These are phyloP conservation scores for Ginglymostoma cirratum DNA, from an alignment of 2,113 vertebrate genomes.

Conservation along the genomic window DNA sequence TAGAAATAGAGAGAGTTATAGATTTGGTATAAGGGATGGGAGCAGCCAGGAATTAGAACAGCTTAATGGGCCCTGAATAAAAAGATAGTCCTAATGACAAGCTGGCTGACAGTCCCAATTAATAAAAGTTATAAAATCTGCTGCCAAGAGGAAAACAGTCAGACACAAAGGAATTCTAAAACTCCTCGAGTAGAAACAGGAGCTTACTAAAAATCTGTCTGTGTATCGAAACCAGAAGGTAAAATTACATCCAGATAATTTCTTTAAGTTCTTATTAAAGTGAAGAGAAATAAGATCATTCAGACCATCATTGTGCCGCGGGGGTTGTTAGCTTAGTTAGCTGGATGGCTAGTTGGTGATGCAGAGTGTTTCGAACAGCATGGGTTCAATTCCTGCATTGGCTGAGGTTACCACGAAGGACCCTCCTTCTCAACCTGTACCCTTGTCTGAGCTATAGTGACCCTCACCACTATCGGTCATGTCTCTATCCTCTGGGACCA, in stretches of 20 bases:
- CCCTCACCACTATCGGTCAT: no score
- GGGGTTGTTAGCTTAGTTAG: no score
- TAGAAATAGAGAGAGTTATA: slow-evolving; percentile 38
- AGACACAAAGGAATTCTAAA: slow-evolving; percentile 44
- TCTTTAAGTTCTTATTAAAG: slow-evolving; percentile 31
- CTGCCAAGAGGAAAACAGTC: slow-evolving; percentile 44
- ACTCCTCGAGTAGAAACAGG: slow-evolving; percentile 43
- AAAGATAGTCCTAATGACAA: slow-evolving; percentile 49
- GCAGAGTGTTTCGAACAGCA: no score
- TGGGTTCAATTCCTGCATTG: no score
- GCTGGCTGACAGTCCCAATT: slow-evolving; percentile 50
- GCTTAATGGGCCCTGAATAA: slow-evolving; percentile 55
- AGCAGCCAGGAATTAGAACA: slow-evolving; percentile 37
- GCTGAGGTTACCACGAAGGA: no score
- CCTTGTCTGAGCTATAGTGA: no score
- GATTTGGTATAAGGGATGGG: slow-evolving; percentile 43
- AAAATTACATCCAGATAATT: not conserved
- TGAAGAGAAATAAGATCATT: slow-evolving; percentile 17
- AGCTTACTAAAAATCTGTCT: slow-evolving; percentile 11
- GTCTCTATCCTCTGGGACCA: no score
- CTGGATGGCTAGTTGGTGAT: no score
- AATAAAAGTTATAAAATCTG: slow-evolving; percentile 50
- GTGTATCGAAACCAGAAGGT: not conserved
- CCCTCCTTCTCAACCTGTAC: no score
- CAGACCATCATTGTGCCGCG: not conserved